Evolutionary conservation across 2,888 invertebrate species (phyloP).

Genomic region (Acrobasis consociella): DNA sequence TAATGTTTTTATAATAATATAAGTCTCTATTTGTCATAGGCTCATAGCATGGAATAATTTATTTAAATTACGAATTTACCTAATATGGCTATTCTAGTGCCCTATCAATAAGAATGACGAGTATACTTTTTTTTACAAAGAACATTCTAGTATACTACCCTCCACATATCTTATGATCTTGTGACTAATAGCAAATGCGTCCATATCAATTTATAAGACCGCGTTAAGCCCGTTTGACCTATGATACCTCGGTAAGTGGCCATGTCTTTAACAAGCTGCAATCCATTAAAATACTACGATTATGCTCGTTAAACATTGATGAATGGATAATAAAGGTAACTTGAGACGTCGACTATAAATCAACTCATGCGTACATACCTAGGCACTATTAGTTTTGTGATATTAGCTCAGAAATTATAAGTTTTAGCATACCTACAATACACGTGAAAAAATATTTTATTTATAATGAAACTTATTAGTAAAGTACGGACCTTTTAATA

Average conservation of each 20-base stretch:
- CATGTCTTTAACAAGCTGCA: constrained; percentile 59
- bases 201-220: constrained; percentile 25
- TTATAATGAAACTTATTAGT: too few relatives aligned
- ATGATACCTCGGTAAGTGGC: constrained; percentile 49
- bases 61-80: too few relatives aligned
- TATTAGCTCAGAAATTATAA: neutral
- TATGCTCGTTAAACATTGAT: constrained; percentile 71
- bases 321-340: constrained; percentile 68
- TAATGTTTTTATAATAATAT: too few relatives aligned
- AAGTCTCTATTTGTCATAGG: too few relatives aligned
- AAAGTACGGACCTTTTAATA: too few relatives aligned
- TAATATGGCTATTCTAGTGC: too few relatives aligned
- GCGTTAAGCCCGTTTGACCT: constrained; percentile 31
- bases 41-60: too few relatives aligned
- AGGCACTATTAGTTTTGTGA: neutral
- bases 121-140: too few relatives aligned
- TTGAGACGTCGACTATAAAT: constrained; percentile 59
- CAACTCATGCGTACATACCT: constrained; percentile 35
- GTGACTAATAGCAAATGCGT: constrained; percentile 6
- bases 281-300: constrained; percentile 59
- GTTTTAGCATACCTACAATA: neutral
- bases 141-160: neutral
- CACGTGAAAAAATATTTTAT: too few relatives aligned
- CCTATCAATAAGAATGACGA: too few relatives aligned
- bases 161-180: too few relatives aligned